Percentiles rank a stretch among this genome's conserved stretches.
phyloP scores from a whole-genome alignment of 2,888 invertebrate species.

The Acleris emargana region DNA sequence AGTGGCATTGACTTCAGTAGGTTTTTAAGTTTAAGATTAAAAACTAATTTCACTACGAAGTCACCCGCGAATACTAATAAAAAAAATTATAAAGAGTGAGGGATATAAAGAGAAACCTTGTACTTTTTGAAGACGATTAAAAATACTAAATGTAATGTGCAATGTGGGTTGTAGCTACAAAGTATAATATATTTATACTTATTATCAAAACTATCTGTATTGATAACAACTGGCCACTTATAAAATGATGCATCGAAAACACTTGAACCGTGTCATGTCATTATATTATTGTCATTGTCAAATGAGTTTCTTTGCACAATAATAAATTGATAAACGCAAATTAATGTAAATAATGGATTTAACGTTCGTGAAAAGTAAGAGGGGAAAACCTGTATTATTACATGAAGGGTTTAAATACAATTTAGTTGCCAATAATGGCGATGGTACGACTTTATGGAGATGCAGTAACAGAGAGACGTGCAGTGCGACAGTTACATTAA shows the following conservation, averaged over 20 bases:
- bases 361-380: conserved; percentile 1
- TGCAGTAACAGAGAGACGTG: not conserved
- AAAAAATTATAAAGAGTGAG: not conserved
- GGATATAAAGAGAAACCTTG: not conserved
- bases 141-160: too few relatives aligned
- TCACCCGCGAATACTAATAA: not conserved
- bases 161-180: too few relatives aligned
- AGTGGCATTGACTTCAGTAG: conserved; percentile 1
- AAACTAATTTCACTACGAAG: not conserved
- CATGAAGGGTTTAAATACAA: conserved; percentile 12
- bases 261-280: not conserved
- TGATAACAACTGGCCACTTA: not conserved
- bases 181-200: too few relatives aligned
- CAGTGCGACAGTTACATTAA: conserved; percentile 6
- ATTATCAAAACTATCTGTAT: too few relatives aligned
- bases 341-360: conserved; percentile 1
- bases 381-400: conserved; percentile 8
- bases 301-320: not conserved
- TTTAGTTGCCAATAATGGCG: conserved; percentile 8
- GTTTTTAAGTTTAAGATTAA: not conserved
- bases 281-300: not conserved
- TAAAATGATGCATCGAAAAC: not conserved
- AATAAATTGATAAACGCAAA: not conserved
- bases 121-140: not conserved
- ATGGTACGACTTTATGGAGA: conserved; percentile 11